Evolutionary conservation across 2,797 vertebrate genomes (phyloP), one percentile per base, ranked within the genome.

Genomic region (Helostoma temminkii): DNA sequence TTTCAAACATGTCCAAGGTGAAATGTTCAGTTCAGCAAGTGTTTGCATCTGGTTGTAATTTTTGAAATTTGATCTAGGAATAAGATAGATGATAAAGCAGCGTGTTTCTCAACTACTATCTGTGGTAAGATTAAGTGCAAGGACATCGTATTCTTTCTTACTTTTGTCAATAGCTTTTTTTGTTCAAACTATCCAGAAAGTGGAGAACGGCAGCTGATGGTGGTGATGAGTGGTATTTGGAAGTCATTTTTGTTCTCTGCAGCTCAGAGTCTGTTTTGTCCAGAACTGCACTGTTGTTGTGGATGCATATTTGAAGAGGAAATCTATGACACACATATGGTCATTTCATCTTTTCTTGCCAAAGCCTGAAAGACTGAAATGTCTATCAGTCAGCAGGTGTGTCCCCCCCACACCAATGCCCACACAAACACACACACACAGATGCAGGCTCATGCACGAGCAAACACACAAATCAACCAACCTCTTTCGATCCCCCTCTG

Each of bases 251-350:
- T 41, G 60, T 32, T 55, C 42, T 62, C 36, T 19, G 43, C 49
- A 68, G 62, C 41, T 61, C 49, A 22, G 42, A 53, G 56, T 55
- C 48, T 30, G 80, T 70, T 87, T 78, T 66, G 77, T 42, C 22
- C 21, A 60, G 57, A 1, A 11, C 62, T 24, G 59, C 22, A 10
- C 26, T 1, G 73, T 78, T 69, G 57, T 75, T 36, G 74, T 59
- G 71, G 78, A 88, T 55, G 53, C 83, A 69, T 63, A 68, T 68
- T 85, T 84, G 69, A 78, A 64, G 49, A 71, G 67, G 61, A 85
- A 90, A 88, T 87, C 89, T 81, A 47, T 83, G 86, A 86, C 83
- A 88, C 84, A 88, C 88, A 86, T 66, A 85, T 54, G 82, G 90
- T 66, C 88, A 83, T 84, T 79, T 88, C 91, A 83, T 88, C 78